Evolutionary conservation across 2,797 vertebrate species (phyloP), one percentile per base, ranked within the genome.

Genomic region (Acanthurus leucopareius): DNA sequence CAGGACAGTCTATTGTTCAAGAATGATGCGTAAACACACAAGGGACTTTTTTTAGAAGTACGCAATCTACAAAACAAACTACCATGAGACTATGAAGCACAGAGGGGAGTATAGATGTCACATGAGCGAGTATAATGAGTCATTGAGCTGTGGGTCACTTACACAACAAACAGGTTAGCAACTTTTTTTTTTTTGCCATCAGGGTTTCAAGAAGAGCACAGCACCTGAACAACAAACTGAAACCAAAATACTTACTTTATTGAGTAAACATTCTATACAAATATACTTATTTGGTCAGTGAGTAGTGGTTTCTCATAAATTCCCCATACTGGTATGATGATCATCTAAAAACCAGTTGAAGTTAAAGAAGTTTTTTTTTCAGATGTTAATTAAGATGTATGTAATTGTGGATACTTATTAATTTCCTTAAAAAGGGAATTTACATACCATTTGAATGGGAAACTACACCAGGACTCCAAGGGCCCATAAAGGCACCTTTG

Each of bases 51-150:
- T 64, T 56, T 9, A 22, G 10, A 53, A 44, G 1, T 0, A 10
- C 9, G 2, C 7, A 19, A 2, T 25, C 32, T 69, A 22, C 35
- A 13, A 11, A 53, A 52, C 35, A 63, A 48, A 56, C 19, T 0
- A 58, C 82, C 51, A 53, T 7, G 10, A 16, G 70, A 58, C 38
- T 64, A 8, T 35, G 49, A 67, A 53, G 42, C 44, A 25, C 10
- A 69, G 0, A 51, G n/a, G n/a, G 35, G 17, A 61, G 35, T 38
- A 42, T 0, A 25, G 16, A 14, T 72, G 28, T 77, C 85, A 86
- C 66, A 82, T 75, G 80, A 66, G 10, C 14, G 13, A 32, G 20
- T 0, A 0, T 15, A 61, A 28, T 76, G 63, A 85, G 19, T 88
- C 69, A 75, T 10, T 2, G 10, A 66, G 62, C 13, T 10, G 61